Percentiles rank a stretch among this genome's conserved stretches.
These are phyloP conservation scores for Diaprepes abbreviatus DNA, from an alignment of 2,888 invertebrate species.

Conservation along the genomic window DNA sequence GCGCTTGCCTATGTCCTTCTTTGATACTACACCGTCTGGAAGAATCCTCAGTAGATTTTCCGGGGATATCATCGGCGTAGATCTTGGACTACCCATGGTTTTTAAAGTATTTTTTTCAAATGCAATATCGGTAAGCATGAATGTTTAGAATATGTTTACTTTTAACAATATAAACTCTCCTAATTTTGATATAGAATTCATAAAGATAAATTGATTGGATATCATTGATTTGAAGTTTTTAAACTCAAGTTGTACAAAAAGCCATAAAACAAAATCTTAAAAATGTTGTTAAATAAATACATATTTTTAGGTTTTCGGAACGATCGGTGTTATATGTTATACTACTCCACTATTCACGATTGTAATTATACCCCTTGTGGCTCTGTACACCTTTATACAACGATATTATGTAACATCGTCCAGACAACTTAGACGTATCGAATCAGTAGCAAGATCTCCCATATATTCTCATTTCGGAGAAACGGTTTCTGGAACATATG, in stretches of 20 bases:
- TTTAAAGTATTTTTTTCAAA: constrained; percentile 47
- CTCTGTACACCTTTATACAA: constrained; percentile 88
- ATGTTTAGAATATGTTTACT: no score
- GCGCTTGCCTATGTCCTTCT: constrained; percentile 80
- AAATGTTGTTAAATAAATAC: no score
- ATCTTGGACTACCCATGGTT: constrained; percentile 74
- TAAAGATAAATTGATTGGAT: no score
- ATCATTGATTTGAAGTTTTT: no score
- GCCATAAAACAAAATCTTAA: no score
- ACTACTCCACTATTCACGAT: constrained; percentile 86
- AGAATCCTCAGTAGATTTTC: constrained; percentile 83
- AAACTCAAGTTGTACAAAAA: no score
- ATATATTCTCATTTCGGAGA: constrained; percentile 97
- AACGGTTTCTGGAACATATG: constrained; percentile 87
- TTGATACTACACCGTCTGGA: constrained; percentile 84
- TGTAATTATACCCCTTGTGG: constrained; percentile 83
- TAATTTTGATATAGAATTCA: no score
- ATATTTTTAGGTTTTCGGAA: constrained; percentile 72
- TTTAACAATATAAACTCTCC: no score
- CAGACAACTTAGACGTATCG: constrained; percentile 91
- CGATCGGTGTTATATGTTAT: constrained; percentile 86
- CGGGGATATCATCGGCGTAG: constrained; percentile 78
- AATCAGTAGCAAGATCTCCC: constrained; percentile 93
- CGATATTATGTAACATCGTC: constrained; percentile 95
- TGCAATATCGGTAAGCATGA: constrained; percentile 42